phyloP scores from a whole-genome alignment of 1,140 invertebrate species.

The Drosophila suzukii region DNA sequence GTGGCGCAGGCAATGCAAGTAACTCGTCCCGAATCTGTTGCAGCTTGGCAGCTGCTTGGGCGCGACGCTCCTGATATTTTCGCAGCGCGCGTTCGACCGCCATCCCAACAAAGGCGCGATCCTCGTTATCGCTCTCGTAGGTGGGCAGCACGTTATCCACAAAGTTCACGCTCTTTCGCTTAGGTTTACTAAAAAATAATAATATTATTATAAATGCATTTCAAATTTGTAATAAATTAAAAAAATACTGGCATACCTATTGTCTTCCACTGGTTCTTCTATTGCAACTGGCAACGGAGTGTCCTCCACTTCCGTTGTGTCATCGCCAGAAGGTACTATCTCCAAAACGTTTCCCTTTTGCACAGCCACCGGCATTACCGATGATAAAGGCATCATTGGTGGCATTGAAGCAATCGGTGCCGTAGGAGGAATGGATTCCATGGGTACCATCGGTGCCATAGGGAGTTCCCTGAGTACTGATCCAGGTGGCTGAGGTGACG shows the following conservation, averaged over 20 bases:
- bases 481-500: constrained; percentile 5
- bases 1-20: constrained; percentile 47
- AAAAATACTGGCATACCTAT: constrained; percentile 31
- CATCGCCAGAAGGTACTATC: constrained; percentile 67
- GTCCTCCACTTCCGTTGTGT: not conserved
- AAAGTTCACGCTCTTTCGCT: constrained; percentile 74
- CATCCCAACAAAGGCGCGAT: constrained; percentile 53
- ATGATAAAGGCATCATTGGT: constrained; percentile 40
- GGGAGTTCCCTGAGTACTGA: constrained; percentile 31
- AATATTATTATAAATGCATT: not conserved
- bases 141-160: constrained; percentile 74
- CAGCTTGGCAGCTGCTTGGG: constrained; percentile 40
- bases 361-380: constrained; percentile 61
- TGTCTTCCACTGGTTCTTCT: constrained; percentile 49
- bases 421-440: constrained; percentile 36
- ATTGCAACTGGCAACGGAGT: constrained; percentile 3
- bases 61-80: constrained; percentile 29
- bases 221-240: fast-evolving
- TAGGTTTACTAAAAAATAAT: constrained; percentile 52
- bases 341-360: constrained; percentile 82
- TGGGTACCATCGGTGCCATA: constrained; percentile 4
- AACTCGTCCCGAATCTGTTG: constrained; percentile 57
- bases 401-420: constrained; percentile 34
- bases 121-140: constrained; percentile 74
- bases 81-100: constrained; percentile 53